Evolutionary conservation across 2,113 vertebrate species (phyloP).

Genomic region (Microtus oregoni): DNA sequence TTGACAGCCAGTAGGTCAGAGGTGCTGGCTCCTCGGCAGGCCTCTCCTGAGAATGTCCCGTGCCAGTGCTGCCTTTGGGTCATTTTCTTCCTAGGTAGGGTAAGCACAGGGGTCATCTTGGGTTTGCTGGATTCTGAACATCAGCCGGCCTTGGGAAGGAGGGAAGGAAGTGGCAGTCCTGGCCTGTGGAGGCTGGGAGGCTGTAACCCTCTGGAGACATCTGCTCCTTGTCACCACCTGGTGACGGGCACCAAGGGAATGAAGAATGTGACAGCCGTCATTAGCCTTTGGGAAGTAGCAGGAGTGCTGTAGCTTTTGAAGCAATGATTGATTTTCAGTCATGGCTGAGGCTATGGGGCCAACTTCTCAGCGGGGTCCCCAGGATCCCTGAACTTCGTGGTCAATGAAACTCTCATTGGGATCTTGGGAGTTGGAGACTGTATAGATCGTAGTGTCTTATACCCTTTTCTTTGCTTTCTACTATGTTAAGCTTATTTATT

Average conservation of each 20-base stretch:
- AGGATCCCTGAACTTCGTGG: background rate
- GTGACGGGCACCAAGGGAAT: too few species aligned
- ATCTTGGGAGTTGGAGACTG: background rate
- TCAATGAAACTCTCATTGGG: background rate
- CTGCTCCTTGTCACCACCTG: background rate
- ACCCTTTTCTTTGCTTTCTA: background rate
- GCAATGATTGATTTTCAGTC: background rate
- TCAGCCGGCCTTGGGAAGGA: background rate
- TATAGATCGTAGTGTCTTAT: background rate
- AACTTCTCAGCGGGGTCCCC: background rate
- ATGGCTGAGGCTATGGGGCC: background rate
- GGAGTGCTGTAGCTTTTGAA: background rate
- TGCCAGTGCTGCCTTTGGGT: background rate
- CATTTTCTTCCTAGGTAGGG: background rate
- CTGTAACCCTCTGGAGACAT: background rate
- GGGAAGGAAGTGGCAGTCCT: background rate
- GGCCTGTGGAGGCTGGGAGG: background rate
- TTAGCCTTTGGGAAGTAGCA: background rate
- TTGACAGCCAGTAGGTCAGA: background rate
- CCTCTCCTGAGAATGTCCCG: background rate
- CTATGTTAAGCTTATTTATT: background rate
- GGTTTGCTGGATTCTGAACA: background rate
- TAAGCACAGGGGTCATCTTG: background rate
- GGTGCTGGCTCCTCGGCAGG: background rate
- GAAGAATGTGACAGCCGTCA: background rate